Conservation (phyloP, 2,113 vertebrate species). For the Campylorhamphus procurvoides region DNA sequence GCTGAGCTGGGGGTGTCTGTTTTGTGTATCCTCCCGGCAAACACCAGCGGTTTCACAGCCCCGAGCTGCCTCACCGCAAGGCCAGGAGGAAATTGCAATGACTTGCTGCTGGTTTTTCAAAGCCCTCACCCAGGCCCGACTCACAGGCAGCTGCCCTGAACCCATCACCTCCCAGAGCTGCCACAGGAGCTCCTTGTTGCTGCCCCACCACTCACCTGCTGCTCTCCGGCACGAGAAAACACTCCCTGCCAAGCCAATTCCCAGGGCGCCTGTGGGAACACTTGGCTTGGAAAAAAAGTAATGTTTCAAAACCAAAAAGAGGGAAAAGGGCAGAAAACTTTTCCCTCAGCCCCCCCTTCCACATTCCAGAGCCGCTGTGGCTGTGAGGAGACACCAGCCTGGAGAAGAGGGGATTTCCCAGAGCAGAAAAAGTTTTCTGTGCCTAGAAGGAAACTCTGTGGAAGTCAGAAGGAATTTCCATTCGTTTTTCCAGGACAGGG, state of each 20-base stretch:
- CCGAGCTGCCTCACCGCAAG: neutral
- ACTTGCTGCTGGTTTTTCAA: slow-evolving; percentile 21
- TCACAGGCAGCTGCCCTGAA: neutral
- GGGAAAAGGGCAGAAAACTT: neutral
- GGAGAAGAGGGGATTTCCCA: neutral
- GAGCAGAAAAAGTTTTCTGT: neutral
- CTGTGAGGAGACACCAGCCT: neutral
- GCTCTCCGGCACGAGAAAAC: neutral
- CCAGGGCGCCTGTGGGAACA: neutral
- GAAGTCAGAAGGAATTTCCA: neutral
- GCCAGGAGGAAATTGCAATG: slow-evolving; percentile 1
- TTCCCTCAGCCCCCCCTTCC: neutral
- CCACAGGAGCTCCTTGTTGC: neutral
- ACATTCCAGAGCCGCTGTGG: neutral
- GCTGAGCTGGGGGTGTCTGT: neutral
- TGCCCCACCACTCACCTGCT: neutral
- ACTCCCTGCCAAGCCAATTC: neutral
- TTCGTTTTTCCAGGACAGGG: neutral
- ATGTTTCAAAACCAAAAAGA: neutral
- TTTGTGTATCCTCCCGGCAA: neutral
- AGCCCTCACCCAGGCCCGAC: neutral
- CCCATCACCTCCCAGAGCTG: neutral
- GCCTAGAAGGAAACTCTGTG: neutral
- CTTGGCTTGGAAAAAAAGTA: neutral
- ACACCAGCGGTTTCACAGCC: neutral